Base-by-base conservation (phyloP, 2,888 invertebrate species). In the Synergus gifuensis region DNA sequence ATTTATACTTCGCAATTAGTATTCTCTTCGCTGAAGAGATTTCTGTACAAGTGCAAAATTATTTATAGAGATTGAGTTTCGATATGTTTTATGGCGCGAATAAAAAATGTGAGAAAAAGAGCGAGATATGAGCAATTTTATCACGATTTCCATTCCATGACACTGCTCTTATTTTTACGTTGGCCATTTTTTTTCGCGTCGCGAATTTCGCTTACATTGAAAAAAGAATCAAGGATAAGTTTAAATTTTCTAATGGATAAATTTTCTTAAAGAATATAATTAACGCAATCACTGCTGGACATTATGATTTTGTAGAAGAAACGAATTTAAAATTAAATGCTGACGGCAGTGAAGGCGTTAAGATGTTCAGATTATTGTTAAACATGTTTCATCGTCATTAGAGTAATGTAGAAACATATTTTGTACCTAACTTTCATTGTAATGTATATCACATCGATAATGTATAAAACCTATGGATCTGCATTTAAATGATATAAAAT, bases 361-460 rank as follows among this genome's bases (percentile, higher is more conserved):
- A 60, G 11, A 22, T 60, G 60, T 60, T 60, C 22, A 60, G 22
- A 60, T 22, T 60, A 60, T 22, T 60, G 60, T 60, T 60, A 22
- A 60, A 60, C 60, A 60, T 60, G 7, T 60, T 60, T 60, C 60
- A 60, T 60, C 60, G 60, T 22, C 60, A 60, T 12, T 60, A 60
- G 22, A 28, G 28, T 22, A 60, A 22, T 60, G 60, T 60, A 60
- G 60, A 60, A 60, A 60, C 60, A 12, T 60, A 60, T 60, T 60
- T 60, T 60, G 60, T 60, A 60, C 60, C 60, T 60, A 60, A 60
- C 60, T 22, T 60, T 60, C 69, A 69, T 28, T 69, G 44, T 16
- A 49, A 73, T 73, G 54, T 73, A 73, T 73, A 11, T 73, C 54
- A 49, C 73, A 73, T 49, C 69, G 69, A 73, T 67, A 67, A 46